Base-by-base conservation (phyloP, 1,140 invertebrate species). In the Lepidurus apus region DNA sequence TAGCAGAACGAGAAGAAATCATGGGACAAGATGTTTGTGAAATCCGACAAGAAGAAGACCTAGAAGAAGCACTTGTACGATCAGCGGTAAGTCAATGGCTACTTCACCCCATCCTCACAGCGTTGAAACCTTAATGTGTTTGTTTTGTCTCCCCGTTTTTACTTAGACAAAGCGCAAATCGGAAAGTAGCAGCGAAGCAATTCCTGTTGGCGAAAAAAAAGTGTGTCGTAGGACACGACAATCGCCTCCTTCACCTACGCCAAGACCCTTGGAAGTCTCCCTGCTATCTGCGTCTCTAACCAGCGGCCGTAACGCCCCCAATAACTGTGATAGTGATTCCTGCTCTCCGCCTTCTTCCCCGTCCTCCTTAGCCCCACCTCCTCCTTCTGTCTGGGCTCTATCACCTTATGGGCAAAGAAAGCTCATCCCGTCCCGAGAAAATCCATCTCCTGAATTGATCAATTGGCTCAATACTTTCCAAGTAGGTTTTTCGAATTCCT, bases 401-500 rank as follows among this genome's bases (percentile, higher is more conserved):
- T 65, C 53, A 65, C 53, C 53, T 65, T 65, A 65, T 21, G 53
- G 53, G 6, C 75, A 47, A 43, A 80, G 81, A 26, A 82, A 84
- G 74, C 81, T 83, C 26, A 92, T 93, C 82, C 91, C 91, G 24
- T 92, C 92, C 6, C 91, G 91, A 85, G 91, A 92, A 81, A 92
- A 93, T 87, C 92, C 93, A 76, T 93, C 93, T 43, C 89, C 91
- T 10, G 91, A 93, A 84, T 88, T 94, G 85, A 88, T 87, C 79
- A 88, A 90, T 81, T 95, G 93, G 93, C 84, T 95, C 77, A 84
- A 88, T 80, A 91, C 91, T 83, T 94, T 90, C 86, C 90, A 90
- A 88, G 92, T 93, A 85, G 82, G 81, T 76, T 53, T 42, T 81
- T 81, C 80, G 81, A 77, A 77, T 21, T 75, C 65, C 26, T 10